A percentile compares a stretch with the other conserved stretches of the same genome.
phyloP scores from a whole-genome alignment of 2,797 vertebrate genomes.

The Chaenodraco wilsoni region DNA sequence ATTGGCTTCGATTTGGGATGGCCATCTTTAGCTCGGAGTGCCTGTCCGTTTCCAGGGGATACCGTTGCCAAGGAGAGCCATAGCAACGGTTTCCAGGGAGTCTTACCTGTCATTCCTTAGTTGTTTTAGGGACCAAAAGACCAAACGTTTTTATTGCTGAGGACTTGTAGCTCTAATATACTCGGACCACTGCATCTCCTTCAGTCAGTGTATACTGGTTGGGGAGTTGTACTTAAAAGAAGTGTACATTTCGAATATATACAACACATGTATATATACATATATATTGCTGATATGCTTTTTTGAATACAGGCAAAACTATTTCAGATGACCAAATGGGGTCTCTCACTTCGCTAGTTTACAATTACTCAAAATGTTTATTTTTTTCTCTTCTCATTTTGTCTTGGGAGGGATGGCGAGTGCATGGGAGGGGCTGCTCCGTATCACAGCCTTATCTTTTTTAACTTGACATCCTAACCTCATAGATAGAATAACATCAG shows the following conservation, averaged over 20 bases:
- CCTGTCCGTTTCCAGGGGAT: constrained; percentile 93
- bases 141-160: constrained; percentile 98
- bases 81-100: constrained; percentile 91
- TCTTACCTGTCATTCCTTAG: constrained; percentile 99
- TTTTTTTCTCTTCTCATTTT: constrained; percentile 82
- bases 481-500: constrained; percentile 92
- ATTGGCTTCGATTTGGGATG: constrained; percentile 85
- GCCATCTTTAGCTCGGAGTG: constrained; percentile 93
- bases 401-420: constrained; percentile 80
- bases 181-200: constrained; percentile 92
- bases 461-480: constrained; percentile 86
- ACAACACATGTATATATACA: constrained; percentile 85
- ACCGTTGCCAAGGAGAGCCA: constrained; percentile 88
- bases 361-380: constrained; percentile 85
- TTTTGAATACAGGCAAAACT: constrained; percentile 94
- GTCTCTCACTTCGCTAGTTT: constrained; percentile 87
- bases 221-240: constrained; percentile 91
- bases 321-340: constrained; percentile 87
- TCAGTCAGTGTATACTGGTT: constrained; percentile 90
- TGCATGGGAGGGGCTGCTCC: constrained; percentile 86
- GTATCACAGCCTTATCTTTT: constrained; percentile 88
- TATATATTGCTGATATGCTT: constrained; percentile 95
- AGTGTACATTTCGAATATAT: constrained; percentile 86
- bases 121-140: constrained; percentile 99
- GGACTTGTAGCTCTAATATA: constrained; percentile 97